Conservation (phyloP, 2,113 vertebrate species). For the Dinomys branickii region DNA sequence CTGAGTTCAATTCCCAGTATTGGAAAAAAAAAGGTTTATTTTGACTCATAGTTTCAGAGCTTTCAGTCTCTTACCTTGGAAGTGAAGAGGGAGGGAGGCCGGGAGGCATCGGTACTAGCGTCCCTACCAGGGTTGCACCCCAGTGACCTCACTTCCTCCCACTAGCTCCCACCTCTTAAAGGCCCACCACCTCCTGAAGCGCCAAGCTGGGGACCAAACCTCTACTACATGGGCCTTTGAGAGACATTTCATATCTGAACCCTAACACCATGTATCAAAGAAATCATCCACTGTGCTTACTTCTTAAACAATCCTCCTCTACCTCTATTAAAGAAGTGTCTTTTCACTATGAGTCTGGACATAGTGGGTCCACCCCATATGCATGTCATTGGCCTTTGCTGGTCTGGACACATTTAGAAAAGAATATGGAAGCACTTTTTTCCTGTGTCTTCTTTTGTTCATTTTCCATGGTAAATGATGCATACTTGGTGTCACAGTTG, state of each 20-base stretch:
- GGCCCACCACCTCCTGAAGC: not conserved
- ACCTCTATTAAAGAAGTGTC: not conserved
- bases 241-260: not conserved
- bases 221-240: not conserved
- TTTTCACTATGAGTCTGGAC: not conserved
- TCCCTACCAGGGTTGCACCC: not conserved
- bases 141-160: not conserved
- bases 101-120: too few species aligned
- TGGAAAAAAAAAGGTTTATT: too few species aligned
- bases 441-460: constrained; percentile 2
- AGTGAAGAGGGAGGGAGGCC: not conserved
- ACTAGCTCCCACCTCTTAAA: not conserved
- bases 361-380: not conserved
- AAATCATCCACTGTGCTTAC: not conserved
- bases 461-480: constrained; percentile 34
- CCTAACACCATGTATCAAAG: not conserved
- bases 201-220: not conserved
- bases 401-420: not conserved
- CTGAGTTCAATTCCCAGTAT: too few species aligned
- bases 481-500: not conserved
- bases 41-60: not conserved
- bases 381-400: not conserved
- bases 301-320: not conserved
- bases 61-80: not conserved
- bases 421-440: not conserved